Evolutionary conservation across 2,113 vertebrate species (phyloP).

Genomic region (Hipposideros armiger): DNA sequence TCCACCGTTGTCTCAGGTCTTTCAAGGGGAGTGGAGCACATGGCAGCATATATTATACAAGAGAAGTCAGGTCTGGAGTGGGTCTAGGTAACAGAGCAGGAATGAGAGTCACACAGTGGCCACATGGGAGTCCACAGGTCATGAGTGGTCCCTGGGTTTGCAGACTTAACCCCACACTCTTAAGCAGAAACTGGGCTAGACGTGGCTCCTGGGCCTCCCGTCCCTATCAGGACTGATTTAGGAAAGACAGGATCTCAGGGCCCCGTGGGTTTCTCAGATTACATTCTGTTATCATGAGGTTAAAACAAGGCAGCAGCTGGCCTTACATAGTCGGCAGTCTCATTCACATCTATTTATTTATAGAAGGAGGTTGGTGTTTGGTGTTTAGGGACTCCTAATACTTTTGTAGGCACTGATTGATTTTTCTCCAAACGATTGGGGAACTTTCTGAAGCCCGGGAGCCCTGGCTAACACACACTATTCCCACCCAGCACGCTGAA

Average conservation of each 20-base stretch:
- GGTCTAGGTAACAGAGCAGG: neutral
- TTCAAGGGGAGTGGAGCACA: neutral
- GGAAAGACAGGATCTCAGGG: neutral
- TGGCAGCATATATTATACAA: neutral
- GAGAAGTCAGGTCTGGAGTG: neutral
- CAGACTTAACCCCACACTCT: neutral
- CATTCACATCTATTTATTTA: conserved; percentile 8
- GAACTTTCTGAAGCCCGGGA: neutral
- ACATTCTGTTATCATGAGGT: neutral
- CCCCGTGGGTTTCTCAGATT: neutral
- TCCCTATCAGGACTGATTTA: neutral
- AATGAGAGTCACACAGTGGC: neutral
- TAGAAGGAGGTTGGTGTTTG: neutral
- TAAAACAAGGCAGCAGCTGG: neutral
- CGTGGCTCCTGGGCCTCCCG: neutral
- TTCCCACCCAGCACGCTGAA: neutral
- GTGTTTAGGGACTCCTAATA: conserved; percentile 26
- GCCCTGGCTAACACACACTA: conserved; percentile 3
- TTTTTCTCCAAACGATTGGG: neutral
- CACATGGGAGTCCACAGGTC: neutral
- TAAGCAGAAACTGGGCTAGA: neutral
- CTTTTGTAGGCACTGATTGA: neutral
- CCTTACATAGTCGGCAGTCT: neutral
- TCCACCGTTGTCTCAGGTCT: neutral
- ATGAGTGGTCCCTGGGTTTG: neutral